A percentile compares a stretch with the other conserved stretches of the same genome.
Evolutionary conservation across 2,888 invertebrate genomes (phyloP).

Genomic region (Gari tellinella): DNA sequence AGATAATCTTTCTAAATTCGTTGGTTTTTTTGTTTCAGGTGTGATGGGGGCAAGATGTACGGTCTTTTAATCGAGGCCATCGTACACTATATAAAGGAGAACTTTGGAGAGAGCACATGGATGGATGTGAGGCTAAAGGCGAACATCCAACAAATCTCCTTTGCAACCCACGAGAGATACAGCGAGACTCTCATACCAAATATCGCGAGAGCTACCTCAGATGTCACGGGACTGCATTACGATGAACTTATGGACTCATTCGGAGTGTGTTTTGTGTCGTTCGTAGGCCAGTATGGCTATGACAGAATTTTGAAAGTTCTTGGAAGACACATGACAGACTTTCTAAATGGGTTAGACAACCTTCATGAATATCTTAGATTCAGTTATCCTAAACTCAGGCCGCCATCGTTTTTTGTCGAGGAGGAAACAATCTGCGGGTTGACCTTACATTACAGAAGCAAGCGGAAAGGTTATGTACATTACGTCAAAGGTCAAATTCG

Average conservation of each 20-base stretch:
- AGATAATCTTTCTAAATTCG: too few relatives aligned
- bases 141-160: constrained; percentile 93
- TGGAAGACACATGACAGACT: constrained; percentile 97
- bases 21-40: constrained; percentile 29
- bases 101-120: constrained; percentile 98
- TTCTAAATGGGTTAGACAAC: constrained; percentile 96
- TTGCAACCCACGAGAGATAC: constrained; percentile 93
- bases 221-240: constrained; percentile 89
- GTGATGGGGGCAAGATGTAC: constrained; percentile 89
- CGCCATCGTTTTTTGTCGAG: constrained; percentile 98
- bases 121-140: constrained; percentile 94
- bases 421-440: constrained; percentile 95
- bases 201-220: constrained; percentile 87
- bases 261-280: constrained; percentile 97
- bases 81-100: constrained; percentile 95
- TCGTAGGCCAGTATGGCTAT: constrained; percentile 97
- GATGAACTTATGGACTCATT: constrained; percentile 96
- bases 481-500: constrained; percentile 98
- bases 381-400: constrained; percentile 94
- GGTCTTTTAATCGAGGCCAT: constrained; percentile 97
- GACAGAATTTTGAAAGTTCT: constrained; percentile 87
- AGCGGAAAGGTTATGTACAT: constrained; percentile 96
- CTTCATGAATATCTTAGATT: constrained; percentile 98
- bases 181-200: constrained; percentile 94
- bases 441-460: constrained; percentile 93